Evolutionary conservation across 1,140 invertebrate species (phyloP), one percentile per base, ranked within the genome.

Genomic region (Lutraria rhynchaena): DNA sequence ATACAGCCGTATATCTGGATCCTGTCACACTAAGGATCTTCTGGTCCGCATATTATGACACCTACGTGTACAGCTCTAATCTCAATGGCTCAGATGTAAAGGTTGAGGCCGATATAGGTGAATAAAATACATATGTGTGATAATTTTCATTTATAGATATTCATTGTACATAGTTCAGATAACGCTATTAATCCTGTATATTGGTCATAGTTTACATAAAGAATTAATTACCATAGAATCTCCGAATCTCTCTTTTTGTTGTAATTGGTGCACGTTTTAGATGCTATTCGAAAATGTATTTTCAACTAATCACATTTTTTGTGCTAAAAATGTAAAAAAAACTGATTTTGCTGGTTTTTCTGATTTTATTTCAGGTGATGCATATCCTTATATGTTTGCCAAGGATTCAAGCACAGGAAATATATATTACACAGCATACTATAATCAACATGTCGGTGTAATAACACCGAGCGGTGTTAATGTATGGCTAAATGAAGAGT

Each of bases 321-420:
- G 51, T 7, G 24, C 51, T 19, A 55, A 19, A 55, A 11, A 55
- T 22, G n/a, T 55, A 9, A 9, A 41, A 41, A 7, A 15, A 41
- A 7, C 37, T 15, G 15, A 41, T 41, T 41, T 55, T 19, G 19
- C 19, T 11, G 19, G 51, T 22, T 22, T 5, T 5, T 11, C 4
- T 55, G 24, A 11, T 22, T 55, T 61, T 19, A 5, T 17, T 37
- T 37, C 33, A 65, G 61, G 41, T 27, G 22, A 22, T 2, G 41
- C 61, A 3, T 49, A 51, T 19, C 22, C 63, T 22, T 46, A 67
- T 41, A 37, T 27, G 0, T 27, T 67, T 7, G 24, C 13, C 41
- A 67, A 49, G 63, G 63, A 67, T 49, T 17, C n/a, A 4, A 51
- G 29, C 2, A 67, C 63, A 3, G 63, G 63, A 7, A 67, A 67